A percentile compares a stretch with the other conserved stretches of the same genome.
phyloP scores from a whole-genome alignment of 2,797 vertebrate species.

The Siniperca obscura region DNA sequence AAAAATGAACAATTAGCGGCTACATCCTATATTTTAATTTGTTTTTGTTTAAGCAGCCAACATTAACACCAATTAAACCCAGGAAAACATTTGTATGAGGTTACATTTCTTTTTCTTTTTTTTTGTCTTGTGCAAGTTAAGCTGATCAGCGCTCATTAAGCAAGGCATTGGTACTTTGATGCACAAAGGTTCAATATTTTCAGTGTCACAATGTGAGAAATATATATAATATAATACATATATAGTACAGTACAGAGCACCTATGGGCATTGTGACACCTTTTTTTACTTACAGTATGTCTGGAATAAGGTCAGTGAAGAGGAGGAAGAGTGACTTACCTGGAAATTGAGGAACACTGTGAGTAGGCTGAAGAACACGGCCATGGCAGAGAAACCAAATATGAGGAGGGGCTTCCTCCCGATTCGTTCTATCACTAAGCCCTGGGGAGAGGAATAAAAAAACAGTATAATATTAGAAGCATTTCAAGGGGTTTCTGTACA shows the following conservation, averaged over 20 bases:
- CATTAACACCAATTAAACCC: not conserved
- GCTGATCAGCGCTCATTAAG: not conserved
- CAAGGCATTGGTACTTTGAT: not conserved
- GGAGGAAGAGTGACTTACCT: conserved; percentile 82
- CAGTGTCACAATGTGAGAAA: not conserved
- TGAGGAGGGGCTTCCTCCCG: conserved; percentile 91
- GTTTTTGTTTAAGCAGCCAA: not conserved
- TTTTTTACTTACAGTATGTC: not conserved
- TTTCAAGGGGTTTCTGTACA: not conserved
- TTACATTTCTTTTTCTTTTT: not conserved
- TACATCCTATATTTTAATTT: not conserved
- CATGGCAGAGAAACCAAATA: conserved; percentile 94
- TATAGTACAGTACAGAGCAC: not conserved
- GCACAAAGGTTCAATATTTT: not conserved
- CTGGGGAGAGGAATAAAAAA: conserved; percentile 71
- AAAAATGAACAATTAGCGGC: not conserved
- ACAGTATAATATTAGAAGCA: not conserved
- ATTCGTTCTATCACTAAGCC: conserved; percentile 92
- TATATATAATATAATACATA: not conserved
- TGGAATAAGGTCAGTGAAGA: conserved; percentile 18
- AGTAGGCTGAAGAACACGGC: conserved; percentile 89
- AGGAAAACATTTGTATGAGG: not conserved
- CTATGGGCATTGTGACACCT: not conserved
- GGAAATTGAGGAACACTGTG: conserved; percentile 90
- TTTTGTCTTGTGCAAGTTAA: not conserved